Conservation (phyloP, 2,888 invertebrate genomes). For the Isoperla grammatica region DNA sequence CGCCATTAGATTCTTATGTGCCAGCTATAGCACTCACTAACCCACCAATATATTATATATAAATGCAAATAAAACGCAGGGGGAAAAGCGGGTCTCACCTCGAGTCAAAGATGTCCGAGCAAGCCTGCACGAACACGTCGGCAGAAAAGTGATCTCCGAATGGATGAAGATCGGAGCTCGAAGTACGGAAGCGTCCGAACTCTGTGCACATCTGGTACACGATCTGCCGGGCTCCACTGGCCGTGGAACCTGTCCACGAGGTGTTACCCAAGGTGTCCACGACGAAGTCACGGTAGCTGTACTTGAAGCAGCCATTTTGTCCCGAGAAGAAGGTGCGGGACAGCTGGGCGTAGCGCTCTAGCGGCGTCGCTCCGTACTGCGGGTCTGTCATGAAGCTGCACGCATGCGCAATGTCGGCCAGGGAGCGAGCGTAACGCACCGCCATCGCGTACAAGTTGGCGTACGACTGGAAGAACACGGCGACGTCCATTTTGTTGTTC, state of each 20-base stretch:
- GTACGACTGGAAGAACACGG: slow-evolving; percentile 43
- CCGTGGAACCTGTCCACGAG: slow-evolving; percentile 18
- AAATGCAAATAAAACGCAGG: too few relatives aligned
- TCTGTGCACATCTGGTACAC: slow-evolving; percentile 79
- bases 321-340: background rate
- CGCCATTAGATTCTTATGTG: too few relatives aligned
- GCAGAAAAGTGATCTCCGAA: slow-evolving; percentile 52
- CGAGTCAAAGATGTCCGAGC: slow-evolving; percentile 44
- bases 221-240: slow-evolving; percentile 61
- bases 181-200: slow-evolving; percentile 77
- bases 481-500: slow-evolving; percentile 37
- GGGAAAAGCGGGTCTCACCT: slow-evolving; percentile 36
- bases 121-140: slow-evolving; percentile 46
- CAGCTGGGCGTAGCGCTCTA: background rate
- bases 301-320: background rate
- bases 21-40: too few relatives aligned
- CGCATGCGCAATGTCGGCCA: background rate
- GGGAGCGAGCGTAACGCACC: slow-evolving; percentile 33
- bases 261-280: background rate
- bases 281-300: background rate
- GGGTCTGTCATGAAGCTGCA: background rate
- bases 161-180: slow-evolving; percentile 56
- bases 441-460: slow-evolving; percentile 36
- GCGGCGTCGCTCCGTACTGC: background rate
- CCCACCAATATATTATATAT: too few relatives aligned